Evolutionary conservation across 2,888 invertebrate species (phyloP).

Genomic region (Petrolisthes manimaculis): DNA sequence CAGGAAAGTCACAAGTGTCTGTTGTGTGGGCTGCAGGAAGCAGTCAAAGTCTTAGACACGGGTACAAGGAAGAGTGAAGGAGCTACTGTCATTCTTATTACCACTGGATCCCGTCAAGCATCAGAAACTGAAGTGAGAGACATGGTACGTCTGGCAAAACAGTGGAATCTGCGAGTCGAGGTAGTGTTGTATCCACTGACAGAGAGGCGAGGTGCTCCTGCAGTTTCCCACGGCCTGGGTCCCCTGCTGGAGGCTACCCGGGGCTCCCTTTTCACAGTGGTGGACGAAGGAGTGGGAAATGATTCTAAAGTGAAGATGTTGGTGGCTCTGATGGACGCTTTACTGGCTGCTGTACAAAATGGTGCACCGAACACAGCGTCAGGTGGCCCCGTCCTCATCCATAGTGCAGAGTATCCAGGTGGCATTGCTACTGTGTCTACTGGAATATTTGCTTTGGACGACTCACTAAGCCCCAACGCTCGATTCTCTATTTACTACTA

Average conservation of each 20-base stretch:
- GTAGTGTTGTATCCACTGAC: conserved; percentile 59
- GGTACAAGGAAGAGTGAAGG: conserved; percentile 33
- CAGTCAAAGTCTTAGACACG: conserved; percentile 40
- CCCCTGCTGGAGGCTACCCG: conserved; percentile 38
- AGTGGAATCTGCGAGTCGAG: conserved; percentile 32
- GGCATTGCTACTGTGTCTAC: conserved; percentile 61
- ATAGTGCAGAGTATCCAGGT: conserved; percentile 57
- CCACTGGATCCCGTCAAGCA: conserved; percentile 54
- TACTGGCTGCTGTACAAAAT: conserved; percentile 53
- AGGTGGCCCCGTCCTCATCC: conserved; percentile 55
- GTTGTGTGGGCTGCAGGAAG: conserved; percentile 61
- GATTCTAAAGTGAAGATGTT: conserved; percentile 65
- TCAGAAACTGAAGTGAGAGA: conserved; percentile 50
- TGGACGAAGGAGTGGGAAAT: conserved; percentile 65
- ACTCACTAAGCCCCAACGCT: conserved; percentile 56
- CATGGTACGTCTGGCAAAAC: conserved; percentile 36
- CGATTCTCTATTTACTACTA: conserved; percentile 64
- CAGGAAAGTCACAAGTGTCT: conserved; percentile 62
- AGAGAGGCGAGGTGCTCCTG: conserved; percentile 37
- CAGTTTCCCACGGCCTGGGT: conserved; percentile 53
- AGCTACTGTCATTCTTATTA: conserved; percentile 55
- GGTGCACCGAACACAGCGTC: conserved; percentile 33
- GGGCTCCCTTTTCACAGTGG: conserved; percentile 62
- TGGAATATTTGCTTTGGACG: conserved; percentile 61
- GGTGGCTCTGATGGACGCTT: conserved; percentile 62